phyloP scores from a whole-genome alignment of 1,140 invertebrate genomes.

The Cardiocondyla obscurior region DNA sequence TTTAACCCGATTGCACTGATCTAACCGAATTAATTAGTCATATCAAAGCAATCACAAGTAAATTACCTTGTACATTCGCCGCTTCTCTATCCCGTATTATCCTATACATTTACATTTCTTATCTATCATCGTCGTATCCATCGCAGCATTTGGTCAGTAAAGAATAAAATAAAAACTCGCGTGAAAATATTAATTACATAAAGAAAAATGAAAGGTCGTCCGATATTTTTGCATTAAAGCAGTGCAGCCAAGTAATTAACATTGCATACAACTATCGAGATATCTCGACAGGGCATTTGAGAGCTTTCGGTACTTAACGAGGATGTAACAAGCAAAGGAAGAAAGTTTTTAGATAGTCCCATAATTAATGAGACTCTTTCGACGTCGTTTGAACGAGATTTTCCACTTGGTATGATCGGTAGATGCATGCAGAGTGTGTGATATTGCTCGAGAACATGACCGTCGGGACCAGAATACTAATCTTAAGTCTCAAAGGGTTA shows the following conservation, averaged over 20 bases:
- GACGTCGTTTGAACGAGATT: neutral
- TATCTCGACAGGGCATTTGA: neutral
- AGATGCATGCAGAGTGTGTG: neutral
- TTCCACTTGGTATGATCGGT: neutral
- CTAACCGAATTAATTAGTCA: slow-evolving; percentile 7
- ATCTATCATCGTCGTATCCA: slow-evolving; percentile 14
- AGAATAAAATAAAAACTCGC: neutral
- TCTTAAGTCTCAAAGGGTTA: neutral
- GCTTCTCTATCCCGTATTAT: neutral
- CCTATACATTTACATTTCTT: slow-evolving; percentile 14
- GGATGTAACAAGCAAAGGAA: neutral
- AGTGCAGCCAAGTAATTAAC: slow-evolving; percentile 8
- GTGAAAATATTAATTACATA: no score
- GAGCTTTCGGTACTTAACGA: slow-evolving; percentile 3
- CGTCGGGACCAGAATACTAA: neutral
- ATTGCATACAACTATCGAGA: neutral
- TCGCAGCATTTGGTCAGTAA: neutral
- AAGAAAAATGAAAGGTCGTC: neutral
- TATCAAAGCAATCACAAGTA: slow-evolving; percentile 39
- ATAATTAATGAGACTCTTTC: slow-evolving; percentile 33
- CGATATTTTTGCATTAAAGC: neutral
- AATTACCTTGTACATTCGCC: slow-evolving; percentile 26
- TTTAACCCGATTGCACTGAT: neutral
- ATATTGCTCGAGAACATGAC: neutral
- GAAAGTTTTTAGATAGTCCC: slow-evolving; percentile 9